phyloP scores from a whole-genome alignment of 2,888 invertebrate genomes.

The Atherix ibis region DNA sequence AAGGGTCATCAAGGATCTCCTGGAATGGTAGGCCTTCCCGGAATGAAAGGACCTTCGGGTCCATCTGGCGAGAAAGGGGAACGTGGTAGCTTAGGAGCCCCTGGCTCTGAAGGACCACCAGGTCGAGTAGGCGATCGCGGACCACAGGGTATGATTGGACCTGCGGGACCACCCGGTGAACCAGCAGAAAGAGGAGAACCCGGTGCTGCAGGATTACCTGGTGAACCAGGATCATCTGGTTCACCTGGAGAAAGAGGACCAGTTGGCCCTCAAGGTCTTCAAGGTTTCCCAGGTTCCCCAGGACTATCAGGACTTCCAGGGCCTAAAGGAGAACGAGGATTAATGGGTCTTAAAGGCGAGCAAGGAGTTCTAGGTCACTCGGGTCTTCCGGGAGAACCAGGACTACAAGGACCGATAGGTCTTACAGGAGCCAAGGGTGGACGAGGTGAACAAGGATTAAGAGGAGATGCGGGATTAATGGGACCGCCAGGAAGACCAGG shows the following conservation, averaged over 20 bases:
- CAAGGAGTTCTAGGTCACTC: slow-evolving; percentile 49
- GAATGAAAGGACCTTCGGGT: slow-evolving; percentile 50
- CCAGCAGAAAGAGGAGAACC: slow-evolving; percentile 65
- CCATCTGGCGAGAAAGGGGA: slow-evolving; percentile 46
- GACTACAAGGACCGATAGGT: slow-evolving; percentile 37
- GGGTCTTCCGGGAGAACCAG: slow-evolving; percentile 40
- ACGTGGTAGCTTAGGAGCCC: slow-evolving; percentile 44
- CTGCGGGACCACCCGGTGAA: slow-evolving; percentile 63
- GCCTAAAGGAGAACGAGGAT: slow-evolving; percentile 56
- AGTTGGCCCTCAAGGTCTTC: slow-evolving; percentile 51
- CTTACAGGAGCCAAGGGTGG: slow-evolving; percentile 56
- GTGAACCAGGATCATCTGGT: slow-evolving; percentile 58
- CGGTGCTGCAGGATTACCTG: slow-evolving; percentile 52
- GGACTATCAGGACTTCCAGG: slow-evolving; percentile 56
- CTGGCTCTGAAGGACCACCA: slow-evolving; percentile 56
- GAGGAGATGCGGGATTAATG: slow-evolving; percentile 56
- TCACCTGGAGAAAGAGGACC: slow-evolving; percentile 58
- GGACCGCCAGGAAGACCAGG: slow-evolving; percentile 69
- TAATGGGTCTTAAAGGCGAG: slow-evolving; percentile 53
- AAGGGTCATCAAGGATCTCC: slow-evolving; percentile 64
- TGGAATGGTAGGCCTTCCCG: slow-evolving; percentile 66
- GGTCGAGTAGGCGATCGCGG: slow-evolving; percentile 63
- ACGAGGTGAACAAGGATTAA: slow-evolving; percentile 57
- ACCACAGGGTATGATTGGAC: slow-evolving; percentile 56
- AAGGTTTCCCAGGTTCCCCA: slow-evolving; percentile 51